Conservation (phyloP, 37 sponge, comb jelly and placozoan species). For the Chondrilla cf. caribensis region DNA sequence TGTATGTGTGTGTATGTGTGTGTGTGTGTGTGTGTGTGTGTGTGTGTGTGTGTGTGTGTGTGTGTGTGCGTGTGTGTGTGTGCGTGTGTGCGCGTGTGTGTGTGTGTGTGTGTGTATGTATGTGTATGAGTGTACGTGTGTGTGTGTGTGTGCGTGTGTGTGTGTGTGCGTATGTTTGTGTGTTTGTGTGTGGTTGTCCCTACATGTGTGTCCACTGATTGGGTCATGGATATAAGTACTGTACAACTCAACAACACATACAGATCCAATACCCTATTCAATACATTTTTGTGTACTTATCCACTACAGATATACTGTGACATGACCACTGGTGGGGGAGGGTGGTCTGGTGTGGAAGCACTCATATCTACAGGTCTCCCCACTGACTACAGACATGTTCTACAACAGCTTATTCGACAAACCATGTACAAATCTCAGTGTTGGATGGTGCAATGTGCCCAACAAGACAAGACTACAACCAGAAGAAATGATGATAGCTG, state of each 20-base stretch:
- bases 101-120: conserved; percentile 27
- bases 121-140: background rate
- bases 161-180: too few relatives aligned
- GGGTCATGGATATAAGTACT: too few relatives aligned
- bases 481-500: conserved; percentile 26
- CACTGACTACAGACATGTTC: conserved; percentile 35
- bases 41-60: too few relatives aligned
- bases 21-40: too few relatives aligned
- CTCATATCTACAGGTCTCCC: conserved; percentile 13
- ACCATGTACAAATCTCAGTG: background rate
- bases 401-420: conserved; percentile 12
- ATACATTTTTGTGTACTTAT: too few relatives aligned
- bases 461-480: background rate
- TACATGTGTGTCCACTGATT: too few relatives aligned
- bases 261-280: too few relatives aligned
- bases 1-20: too few relatives aligned
- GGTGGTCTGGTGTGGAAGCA: conserved; percentile 38
- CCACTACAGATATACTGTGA: conserved; percentile 25
- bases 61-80: conserved; percentile 23
- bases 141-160: background rate
- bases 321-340: conserved; percentile 29
- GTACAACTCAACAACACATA: too few relatives aligned
- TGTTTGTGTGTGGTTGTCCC: too few relatives aligned
- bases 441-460: conserved; percentile 32
- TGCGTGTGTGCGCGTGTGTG: conserved; percentile 5